Base-by-base conservation (phyloP, 2,113 vertebrate genomes). In the Ailuropoda melanoleuca region DNA sequence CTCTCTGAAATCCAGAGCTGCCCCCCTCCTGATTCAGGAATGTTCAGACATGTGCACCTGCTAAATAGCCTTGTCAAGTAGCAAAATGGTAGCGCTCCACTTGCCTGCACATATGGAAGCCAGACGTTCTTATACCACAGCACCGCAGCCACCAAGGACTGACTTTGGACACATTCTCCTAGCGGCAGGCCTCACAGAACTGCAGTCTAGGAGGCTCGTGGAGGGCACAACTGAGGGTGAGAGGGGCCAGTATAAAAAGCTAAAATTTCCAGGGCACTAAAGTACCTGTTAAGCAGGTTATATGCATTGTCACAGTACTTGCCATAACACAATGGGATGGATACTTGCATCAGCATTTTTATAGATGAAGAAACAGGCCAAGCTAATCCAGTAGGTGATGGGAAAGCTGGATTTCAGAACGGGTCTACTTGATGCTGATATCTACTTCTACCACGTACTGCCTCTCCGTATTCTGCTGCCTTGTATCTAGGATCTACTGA, bases 41-140 rank as follows among this genome's bases (percentile, higher is more conserved):
- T 68, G 96, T 58, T 90, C 66, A 43, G 64, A 48, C 78, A 23
- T 17, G 60, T 84, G 97, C 97, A 97, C 97, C 96, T 96, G 97
- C 96, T 84, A 7, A 26, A 8, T 6, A 19, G 81, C 68, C 55
- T 80, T 39, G 93, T 29, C 64, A 19, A 60, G 37, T 3, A 37
- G 91, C 97, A 39, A 1, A 21, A 8, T 12, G 68, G 15, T 34
- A 12, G 29, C 1, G 74, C 81, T 56, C 70, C 58, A 1, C 46
- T 55, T 15, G 86, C 53, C 70, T 55, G 90, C 83, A 31, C 95
- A 23, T 23, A 23, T 37, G 87, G 83, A 23, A 50, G 84, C 50
- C 93, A 84, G 92, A 90, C 94, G 43, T 58, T 77, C 72, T 64
- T 13, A 2, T 1, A 4, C 26, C 43, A 21, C 60, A 48, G 0